Percentiles rank a stretch among this genome's conserved stretches.
Evolutionary conservation across 1,140 invertebrate species (phyloP).

Genomic region (Solenopsis invicta): DNA sequence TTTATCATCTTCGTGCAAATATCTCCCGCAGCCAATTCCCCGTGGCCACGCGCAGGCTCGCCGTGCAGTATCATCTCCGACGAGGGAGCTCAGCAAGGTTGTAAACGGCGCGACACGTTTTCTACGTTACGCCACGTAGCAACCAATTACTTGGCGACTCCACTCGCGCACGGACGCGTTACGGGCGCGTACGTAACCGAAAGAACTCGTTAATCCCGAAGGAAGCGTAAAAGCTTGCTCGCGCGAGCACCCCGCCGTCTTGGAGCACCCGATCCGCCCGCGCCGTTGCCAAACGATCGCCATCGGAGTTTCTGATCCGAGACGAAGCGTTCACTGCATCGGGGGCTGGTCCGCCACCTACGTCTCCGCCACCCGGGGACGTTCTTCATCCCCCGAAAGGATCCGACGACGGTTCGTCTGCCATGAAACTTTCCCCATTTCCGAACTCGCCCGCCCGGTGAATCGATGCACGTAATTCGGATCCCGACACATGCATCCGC

Average conservation of each 20-base stretch:
- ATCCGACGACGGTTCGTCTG: conserved; percentile 65
- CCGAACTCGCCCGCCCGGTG: conserved; percentile 71
- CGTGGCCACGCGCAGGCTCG: not conserved
- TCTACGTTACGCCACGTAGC: conserved; percentile 22
- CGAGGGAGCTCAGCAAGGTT: not conserved
- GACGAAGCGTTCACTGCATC: conserved; percentile 1
- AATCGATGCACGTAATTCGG: conserved; percentile 85
- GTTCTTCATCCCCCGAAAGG: conserved; percentile 72
- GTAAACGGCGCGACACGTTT: conserved; percentile 41
- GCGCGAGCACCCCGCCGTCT: conserved; percentile 37
- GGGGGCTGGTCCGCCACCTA: conserved; percentile 9
- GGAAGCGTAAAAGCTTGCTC: conserved; percentile 54
- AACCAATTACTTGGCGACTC: conserved; percentile 32
- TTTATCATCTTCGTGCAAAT: conserved; percentile 37
- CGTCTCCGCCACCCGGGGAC: conserved; percentile 18
- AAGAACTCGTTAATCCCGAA: conserved; percentile 47
- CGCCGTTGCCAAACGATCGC: conserved; percentile 31
- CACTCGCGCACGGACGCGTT: not conserved
- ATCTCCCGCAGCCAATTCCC: conserved; percentile 30
- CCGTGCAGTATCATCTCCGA: not conserved
- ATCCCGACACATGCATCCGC: conserved; percentile 59
- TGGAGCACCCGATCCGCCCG: conserved; percentile 28
- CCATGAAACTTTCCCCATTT: conserved; percentile 83
- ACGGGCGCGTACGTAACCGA: conserved; percentile 11
- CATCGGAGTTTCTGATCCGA: conserved; percentile 17